Base-by-base conservation (phyloP, 1,140 invertebrate genomes). In the Drosophila sturtevanti region DNA sequence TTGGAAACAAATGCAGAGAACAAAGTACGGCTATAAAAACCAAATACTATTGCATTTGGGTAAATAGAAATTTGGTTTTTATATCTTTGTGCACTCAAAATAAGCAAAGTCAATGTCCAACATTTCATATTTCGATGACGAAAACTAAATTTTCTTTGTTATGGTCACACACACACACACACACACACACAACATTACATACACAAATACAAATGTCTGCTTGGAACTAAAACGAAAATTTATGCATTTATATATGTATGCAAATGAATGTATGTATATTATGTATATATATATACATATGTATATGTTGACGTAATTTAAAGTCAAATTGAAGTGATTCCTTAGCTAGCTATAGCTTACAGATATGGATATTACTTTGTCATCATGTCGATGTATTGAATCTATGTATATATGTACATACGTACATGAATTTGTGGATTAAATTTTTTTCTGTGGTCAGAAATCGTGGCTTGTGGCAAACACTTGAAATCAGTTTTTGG, bases 291-390 rank as follows among this genome's bases (percentile, higher is more conserved):
- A 41, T 62, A 62, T 63, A 55, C 44, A 22, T 37, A 62, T 66
- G 63, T 74, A 67, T 63, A 74, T 63, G 66, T 74, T 55, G 44
- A 38, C 22, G 52, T 55, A 14, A 65, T 21, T 70, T 48, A 56
- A 55, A 63, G 61, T 48, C 31, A 65, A 62, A 59, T 41, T 51
- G 41, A 65, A 77, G 64, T 74, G 41, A 68, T 67, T 34, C 61
- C 55, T 63, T 9, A 44, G 41, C 41, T 44, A 67, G 75, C 72
- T 79, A 89, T 89, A 73, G 84, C 81, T 79, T 82, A 79, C 79
- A 87, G 89, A 89, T 87, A 82, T 76, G 31, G 72, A 59, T 79
- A 81, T 82, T 73, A 68, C 82, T 82, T 64, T 65, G 52, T 63
- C 48, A 24, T 44, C 14, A 44, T 44, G 14, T 44, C 41, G 16